Base-by-base conservation (phyloP, 1,140 invertebrate species). In the Mamestra configurata region DNA sequence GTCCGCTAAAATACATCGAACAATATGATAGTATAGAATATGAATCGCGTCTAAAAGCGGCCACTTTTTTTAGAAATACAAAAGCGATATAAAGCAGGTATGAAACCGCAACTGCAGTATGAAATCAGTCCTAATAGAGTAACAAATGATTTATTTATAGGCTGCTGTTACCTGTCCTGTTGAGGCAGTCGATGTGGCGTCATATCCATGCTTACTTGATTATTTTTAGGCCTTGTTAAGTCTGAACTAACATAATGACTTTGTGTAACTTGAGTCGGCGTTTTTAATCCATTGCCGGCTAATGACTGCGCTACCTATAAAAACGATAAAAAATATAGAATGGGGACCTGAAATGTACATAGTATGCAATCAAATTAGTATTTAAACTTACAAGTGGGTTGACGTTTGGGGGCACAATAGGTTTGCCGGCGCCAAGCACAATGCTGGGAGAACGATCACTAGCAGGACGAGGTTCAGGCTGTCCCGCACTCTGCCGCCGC, bases 401-500 rank as follows among this genome's bases (percentile, higher is more conserved):
- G 13, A 93, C 87, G 77, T 83, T 90, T 3, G 92, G 92, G 37
- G 93, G 91, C 20, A 93, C 82, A n/a, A 93, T 93, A 10, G 89
- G 94, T 77, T 93, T 94, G 8, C 93, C 92, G 10, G 90, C 93
- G 3, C 92, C 91, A 0, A 95, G 83, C 7, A 94, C 92, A 31
- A 95, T 95, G 55, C 93, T 94, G 1, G 93, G 95, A 13, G 92
- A 94, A 20, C 91, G 90, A 0, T 94, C 92, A 43, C 77, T 90
- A 53, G 31, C 88, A 20, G 84, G 82, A 59, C 82, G 89, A 70
- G 88, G 90, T 86, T 87, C 95, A 82, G 55, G 88, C 85, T 83
- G 93, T 87, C 66, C 96, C 95, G 90, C 97, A 22, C 96, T 96
- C 84, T 97, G 96, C 71, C 97, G 95, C 79, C 98, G 95, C 83